Evolutionary conservation across 2,113 vertebrate genomes (phyloP).

Genomic region (Thinocorus orbignyianus): DNA sequence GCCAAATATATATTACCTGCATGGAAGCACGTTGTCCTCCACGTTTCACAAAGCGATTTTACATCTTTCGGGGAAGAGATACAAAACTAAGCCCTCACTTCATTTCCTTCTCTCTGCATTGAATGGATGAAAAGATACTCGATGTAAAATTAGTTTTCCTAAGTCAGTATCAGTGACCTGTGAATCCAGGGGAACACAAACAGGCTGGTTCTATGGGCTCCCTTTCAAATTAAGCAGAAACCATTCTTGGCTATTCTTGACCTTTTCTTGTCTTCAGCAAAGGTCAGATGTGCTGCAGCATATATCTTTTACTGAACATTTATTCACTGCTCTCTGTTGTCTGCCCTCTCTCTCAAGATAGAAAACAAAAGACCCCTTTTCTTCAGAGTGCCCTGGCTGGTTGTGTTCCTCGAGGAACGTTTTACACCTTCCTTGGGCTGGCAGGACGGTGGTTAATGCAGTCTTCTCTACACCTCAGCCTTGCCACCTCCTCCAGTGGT

Average conservation of each 20-base stretch:
- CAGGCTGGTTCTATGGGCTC: background rate
- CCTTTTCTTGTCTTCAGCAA: slow-evolving; percentile 44
- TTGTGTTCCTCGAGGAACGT: background rate
- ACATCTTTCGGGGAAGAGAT: background rate
- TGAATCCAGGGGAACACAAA: slow-evolving; percentile 14
- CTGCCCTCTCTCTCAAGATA: background rate
- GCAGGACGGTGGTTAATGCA: background rate
- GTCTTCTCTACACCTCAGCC: background rate
- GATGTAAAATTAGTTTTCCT: background rate
- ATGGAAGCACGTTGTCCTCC: background rate
- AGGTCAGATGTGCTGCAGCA: slow-evolving; percentile 45
- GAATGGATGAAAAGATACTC: background rate
- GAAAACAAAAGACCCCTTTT: background rate
- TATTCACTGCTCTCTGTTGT: background rate
- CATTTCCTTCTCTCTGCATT: background rate
- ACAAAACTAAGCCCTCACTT: background rate
- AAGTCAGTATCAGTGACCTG: slow-evolving; percentile 21
- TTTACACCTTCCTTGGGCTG: background rate
- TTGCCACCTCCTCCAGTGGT: background rate
- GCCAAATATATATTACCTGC: background rate
- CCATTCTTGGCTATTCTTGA: slow-evolving; percentile 20
- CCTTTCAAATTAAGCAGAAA: slow-evolving; percentile 49
- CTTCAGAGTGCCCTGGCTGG: background rate
- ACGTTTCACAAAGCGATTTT: background rate
- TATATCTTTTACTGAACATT: slow-evolving; percentile 2